Evolutionary conservation across 2,797 vertebrate species (phyloP), one percentile per base, ranked within the genome.

Genomic region (Periophthalmus magnuspinnatus): DNA sequence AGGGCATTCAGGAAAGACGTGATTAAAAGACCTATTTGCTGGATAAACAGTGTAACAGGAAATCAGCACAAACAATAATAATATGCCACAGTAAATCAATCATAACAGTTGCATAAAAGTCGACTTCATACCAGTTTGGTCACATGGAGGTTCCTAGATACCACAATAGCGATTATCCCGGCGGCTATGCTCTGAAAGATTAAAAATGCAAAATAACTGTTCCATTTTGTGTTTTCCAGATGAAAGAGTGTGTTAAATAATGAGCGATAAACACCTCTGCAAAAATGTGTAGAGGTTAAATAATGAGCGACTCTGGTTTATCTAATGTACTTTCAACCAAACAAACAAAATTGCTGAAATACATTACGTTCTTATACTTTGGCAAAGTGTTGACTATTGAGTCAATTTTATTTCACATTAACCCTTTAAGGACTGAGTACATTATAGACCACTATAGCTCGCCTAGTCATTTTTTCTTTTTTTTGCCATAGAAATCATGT

Each of bases 101-200:
- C 5, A 33, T 55, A n/a, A n/a, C n/a, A 68, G 50, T 67, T 24
- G 28, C 2, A 68, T 41, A 9, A 19, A 65, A 72, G 57, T 16
- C 1, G 72, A 71, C 19, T 52, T 86, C 93, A 94, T 92, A 97
- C 96, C 91, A 97, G 86, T 62, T 82, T 90, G 1, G 80, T 22
- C 3, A 64, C 79, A 7, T 83, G 75, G 22, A 95, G 91, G 84
- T 97, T 97, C 84, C 93, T 94, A 45, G 96, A 97, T 47, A 94
- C 91, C 89, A 97, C 80, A 75, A 98, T 96, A 50, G 96, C 94
- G 76, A 94, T 91, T 55, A 98, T 96, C 69, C 97, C 97, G 74
- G 89, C 87, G 33, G 90, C 83, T 77, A 97, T 94, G 85, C 95
- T 98, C 97, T 98, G 89, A 34, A 58, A 84, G 65, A 88, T 74